Percentiles rank a stretch among this genome's conserved stretches.
These are phyloP conservation scores for Sussaba pulchella DNA, from an alignment of 2,888 invertebrate genomes.

Conservation along the genomic window DNA sequence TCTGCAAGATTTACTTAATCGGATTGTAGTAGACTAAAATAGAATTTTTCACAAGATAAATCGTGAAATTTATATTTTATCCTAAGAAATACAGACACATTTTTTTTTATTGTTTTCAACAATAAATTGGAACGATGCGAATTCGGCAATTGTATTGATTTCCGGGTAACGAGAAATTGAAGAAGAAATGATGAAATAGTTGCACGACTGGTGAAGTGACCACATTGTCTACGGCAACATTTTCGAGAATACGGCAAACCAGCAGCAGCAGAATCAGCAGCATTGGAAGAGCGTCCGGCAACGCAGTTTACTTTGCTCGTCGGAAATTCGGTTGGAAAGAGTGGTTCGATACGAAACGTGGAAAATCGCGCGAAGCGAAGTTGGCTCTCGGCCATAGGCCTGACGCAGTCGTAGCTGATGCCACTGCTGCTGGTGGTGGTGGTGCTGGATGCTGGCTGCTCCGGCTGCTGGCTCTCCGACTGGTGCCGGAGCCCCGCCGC, in stretches of 20 bases:
- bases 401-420: slow-evolving; percentile 35
- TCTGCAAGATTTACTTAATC: too few species aligned
- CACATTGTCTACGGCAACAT: neutral
- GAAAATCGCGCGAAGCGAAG: slow-evolving; percentile 59
- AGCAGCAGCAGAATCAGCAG: neutral
- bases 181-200: too few species aligned
- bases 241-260: neutral
- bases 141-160: too few species aligned
- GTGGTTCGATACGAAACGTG: slow-evolving; percentile 62
- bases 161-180: too few species aligned
- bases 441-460: too few species aligned
- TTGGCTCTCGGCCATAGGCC: slow-evolving; percentile 65
- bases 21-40: too few species aligned
- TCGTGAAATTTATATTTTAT: too few species aligned
- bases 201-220: neutral
- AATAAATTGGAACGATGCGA: too few species aligned
- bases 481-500: slow-evolving; percentile 34
- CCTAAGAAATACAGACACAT: too few species aligned
- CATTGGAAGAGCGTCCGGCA: slow-evolving; percentile 18
- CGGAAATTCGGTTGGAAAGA: slow-evolving; percentile 35
- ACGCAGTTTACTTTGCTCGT: slow-evolving; percentile 9
- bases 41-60: too few species aligned
- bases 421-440: slow-evolving; percentile 23
- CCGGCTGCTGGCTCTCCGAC: slow-evolving; percentile 27
- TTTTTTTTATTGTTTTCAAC: too few species aligned